Evolutionary conservation across 2,797 vertebrate species (phyloP).

Genomic region (Clarias platycephalus): DNA sequence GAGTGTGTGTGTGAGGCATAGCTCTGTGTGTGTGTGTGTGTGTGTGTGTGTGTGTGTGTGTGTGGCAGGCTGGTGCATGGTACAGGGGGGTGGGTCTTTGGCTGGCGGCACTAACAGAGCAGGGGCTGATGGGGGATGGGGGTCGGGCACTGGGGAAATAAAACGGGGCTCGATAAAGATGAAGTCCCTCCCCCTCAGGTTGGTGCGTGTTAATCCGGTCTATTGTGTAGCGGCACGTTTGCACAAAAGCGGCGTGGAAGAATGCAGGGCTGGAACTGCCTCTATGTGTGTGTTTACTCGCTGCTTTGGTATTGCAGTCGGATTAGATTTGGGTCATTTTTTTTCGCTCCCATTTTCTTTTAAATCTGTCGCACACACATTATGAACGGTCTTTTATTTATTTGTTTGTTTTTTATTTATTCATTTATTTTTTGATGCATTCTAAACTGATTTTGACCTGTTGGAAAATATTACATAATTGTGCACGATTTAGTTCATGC

Average conservation of each 20-base stretch:
- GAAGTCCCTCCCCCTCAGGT: conserved; percentile 42
- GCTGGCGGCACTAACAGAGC: conserved; percentile 23
- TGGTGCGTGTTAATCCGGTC: conserved; percentile 29
- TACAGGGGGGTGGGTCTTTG: conserved; percentile 17
- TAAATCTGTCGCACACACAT: neutral
- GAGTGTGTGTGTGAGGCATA: neutral
- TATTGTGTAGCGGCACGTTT: conserved; percentile 32
- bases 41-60: conserved; percentile 3
- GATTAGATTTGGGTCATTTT: conserved; percentile 19
- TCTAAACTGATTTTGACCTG: neutral
- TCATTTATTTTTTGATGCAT: neutral
- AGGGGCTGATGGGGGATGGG: conserved; percentile 38
- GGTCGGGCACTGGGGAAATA: conserved; percentile 41
- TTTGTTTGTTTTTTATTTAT: neutral
- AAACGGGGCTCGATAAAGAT: conserved; percentile 36
- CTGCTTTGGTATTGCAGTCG: conserved; percentile 7
- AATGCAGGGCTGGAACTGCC: conserved; percentile 17
- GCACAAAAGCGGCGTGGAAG: conserved; percentile 14
- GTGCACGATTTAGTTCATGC: neutral
- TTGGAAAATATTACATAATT: neutral
- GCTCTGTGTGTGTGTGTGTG: too few relatives aligned
- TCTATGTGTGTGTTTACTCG: neutral
- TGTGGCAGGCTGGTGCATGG: conserved; percentile 15
- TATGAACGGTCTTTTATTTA: neutral
- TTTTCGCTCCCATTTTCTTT: neutral